Percentiles rank a stretch among this genome's conserved stretches.
Conservation (phyloP, 1,140 invertebrate genomes). For the Drosophila teissieri region DNA sequence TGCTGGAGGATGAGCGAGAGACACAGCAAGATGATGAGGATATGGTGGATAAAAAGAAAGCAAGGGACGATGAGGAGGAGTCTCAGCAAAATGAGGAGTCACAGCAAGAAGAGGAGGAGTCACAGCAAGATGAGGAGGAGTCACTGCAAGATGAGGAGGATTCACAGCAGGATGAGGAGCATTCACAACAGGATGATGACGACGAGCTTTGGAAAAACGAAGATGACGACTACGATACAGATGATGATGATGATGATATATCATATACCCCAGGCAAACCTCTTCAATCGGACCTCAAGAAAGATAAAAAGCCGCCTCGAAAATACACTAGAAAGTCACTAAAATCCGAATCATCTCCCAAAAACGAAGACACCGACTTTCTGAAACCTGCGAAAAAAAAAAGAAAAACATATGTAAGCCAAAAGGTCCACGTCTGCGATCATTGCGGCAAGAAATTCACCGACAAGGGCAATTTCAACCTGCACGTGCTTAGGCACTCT, state of each 20-base stretch:
- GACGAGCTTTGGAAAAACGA: background rate
- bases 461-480: conserved; percentile 27
- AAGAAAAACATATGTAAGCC: background rate
- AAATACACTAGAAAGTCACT: too few relatives aligned
- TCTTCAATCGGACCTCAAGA: too few relatives aligned
- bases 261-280: background rate
- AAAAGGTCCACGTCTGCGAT: conserved; percentile 18
- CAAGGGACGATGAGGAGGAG: background rate
- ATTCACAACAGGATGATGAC: too few relatives aligned
- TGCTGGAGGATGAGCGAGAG: background rate
- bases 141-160: background rate
- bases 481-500: conserved; percentile 29
- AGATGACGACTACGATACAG: background rate
- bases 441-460: conserved; percentile 38
- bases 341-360: too few relatives aligned
- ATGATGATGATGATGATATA: background rate
- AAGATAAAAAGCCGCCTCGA: too few relatives aligned
- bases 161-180: background rate
- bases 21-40: background rate
- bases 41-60: background rate
- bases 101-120: too few relatives aligned
- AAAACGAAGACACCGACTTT: background rate
- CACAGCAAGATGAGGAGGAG: background rate
- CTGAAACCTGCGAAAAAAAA: background rate
- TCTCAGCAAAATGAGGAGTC: background rate